Conservation (phyloP, 2,797 vertebrate species). For the Myioborus melanocephalus region DNA sequence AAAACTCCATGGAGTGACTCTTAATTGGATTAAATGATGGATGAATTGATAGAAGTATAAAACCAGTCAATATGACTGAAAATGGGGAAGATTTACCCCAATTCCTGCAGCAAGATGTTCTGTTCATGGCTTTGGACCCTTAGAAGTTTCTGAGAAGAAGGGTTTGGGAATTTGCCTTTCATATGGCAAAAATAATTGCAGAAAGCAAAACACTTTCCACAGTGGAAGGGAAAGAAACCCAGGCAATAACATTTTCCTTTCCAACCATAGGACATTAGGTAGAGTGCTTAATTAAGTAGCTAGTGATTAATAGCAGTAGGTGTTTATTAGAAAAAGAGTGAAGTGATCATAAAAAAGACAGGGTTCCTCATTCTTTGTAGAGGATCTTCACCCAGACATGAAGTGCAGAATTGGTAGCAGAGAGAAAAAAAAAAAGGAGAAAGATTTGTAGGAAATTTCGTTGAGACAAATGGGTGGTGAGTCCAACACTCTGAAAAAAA, state of each 20-base stretch:
- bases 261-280: not conserved
- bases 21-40: not conserved
- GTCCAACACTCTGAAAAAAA: not conserved
- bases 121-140: not conserved
- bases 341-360: not conserved
- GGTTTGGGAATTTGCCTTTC: slow-evolving; percentile 25
- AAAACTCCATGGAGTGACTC: not conserved
- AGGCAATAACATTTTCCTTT: not conserved
- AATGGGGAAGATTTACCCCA: not conserved
- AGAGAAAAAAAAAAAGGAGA: not conserved
- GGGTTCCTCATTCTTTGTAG: not conserved
- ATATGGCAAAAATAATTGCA: slow-evolving; percentile 20
- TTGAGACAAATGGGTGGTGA: not conserved
- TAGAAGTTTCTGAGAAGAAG: not conserved
- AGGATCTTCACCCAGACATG: not conserved
- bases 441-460: not conserved
- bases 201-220: not conserved
- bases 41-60: not conserved
- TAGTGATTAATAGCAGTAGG: not conserved
- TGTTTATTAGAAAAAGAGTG: not conserved
- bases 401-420: not conserved
- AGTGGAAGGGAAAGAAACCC: not conserved
- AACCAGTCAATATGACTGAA: not conserved
- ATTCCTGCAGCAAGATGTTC: not conserved
- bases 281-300: not conserved